Evolutionary conservation across 2,888 invertebrate species (phyloP).

Genomic region (Metalampra italica): DNA sequence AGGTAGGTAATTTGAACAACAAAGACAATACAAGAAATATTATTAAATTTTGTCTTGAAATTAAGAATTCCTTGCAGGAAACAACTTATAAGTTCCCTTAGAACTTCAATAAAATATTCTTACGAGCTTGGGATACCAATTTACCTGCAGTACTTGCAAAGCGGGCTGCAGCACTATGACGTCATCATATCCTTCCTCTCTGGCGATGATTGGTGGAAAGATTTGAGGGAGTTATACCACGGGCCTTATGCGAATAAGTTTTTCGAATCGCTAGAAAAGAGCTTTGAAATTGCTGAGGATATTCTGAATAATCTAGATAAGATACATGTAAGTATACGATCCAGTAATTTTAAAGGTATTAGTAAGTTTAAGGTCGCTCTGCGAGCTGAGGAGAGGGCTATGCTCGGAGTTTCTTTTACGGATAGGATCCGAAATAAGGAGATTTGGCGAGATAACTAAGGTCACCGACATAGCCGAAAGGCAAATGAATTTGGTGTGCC

Average conservation of each 20-base stretch:
- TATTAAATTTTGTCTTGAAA: too few species aligned
- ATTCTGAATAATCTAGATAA: conserved; percentile 57
- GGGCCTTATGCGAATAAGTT: conserved; percentile 48
- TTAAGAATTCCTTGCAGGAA: conserved; percentile 35
- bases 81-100: conserved; percentile 37
- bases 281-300: conserved; percentile 53
- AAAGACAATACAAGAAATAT: too few species aligned
- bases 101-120: conserved; percentile 45
- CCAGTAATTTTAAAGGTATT: not conserved
- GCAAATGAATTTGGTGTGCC: too few species aligned
- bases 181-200: conserved; percentile 53
- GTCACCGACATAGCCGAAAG: too few species aligned
- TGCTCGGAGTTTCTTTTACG: too few species aligned
- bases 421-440: too few species aligned
- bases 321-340: conserved; percentile 53
- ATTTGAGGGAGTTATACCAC: conserved; percentile 41
- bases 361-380: too few species aligned
- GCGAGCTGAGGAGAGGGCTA: too few species aligned
- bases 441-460: too few species aligned
- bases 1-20: conserved; percentile 33
- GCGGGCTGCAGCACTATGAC: conserved; percentile 49
- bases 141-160: conserved; percentile 62
- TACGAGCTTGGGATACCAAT: conserved; percentile 56
- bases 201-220: conserved; percentile 64
- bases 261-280: conserved; percentile 49